Evolutionary conservation across 2,888 invertebrate species (phyloP), one percentile per base, ranked within the genome.

Genomic region (Phengaris arion): DNA sequence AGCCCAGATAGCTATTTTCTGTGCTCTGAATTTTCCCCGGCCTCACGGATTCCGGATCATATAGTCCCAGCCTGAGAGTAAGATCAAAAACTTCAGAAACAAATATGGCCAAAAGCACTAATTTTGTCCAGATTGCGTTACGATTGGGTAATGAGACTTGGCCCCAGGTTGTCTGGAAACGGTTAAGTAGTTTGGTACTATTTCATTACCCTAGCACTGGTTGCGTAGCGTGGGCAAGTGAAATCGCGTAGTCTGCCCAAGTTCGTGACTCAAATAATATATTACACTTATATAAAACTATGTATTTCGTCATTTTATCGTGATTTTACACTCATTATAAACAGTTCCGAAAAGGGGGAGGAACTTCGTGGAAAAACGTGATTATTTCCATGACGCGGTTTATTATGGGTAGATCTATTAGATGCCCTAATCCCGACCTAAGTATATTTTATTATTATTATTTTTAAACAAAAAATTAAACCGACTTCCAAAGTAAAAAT

Each of bases 171-270:
- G 64, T 64, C 64, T 64, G 64, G 59, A 35, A 35, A 64, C 35
- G 59, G 59, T 64, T 35, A 64, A 64, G 59, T 64, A 64, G 59
- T 64, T 64, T 64, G 59, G 35, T 22, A 12, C 22, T 52, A 52
- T 72, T 72, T 72, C 54, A 52, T 72, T 72, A 54, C 70, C 51
- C 48, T 52, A 52, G 35, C 35, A 22, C 1, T 72, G 22, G 51
- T 35, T 72, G 22, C 64, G 72, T 72, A 52, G 72, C 72, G 54
- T 72, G 45, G 52, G 35, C 52, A 72, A 72, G 72, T 72, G 72
- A 72, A 72, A 72, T 72, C 72, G 72, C 72, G 72, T 72, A 72
- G 54, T 72, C 72, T 72, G 72, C 54, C 52, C 35, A 72, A 52
- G 72, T 52, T 54, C 72, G 72, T 72, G 72, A 72, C 72, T 72